phyloP scores from a whole-genome alignment of 30 jellyfish, hydroid and myxozoan genomes.

The Cassiopea andromeda region DNA sequence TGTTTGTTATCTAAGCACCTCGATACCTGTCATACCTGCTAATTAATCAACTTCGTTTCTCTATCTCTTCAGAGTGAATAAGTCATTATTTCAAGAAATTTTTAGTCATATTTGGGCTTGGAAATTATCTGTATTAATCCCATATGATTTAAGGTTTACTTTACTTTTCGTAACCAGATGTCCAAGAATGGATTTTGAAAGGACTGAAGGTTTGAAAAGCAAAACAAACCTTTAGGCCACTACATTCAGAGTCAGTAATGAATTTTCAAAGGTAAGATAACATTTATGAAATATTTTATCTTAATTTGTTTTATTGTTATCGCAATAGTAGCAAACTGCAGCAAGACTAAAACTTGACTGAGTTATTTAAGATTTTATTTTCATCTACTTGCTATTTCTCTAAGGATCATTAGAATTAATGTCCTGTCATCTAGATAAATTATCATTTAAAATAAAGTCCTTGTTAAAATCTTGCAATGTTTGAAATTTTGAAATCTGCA shows the following conservation, averaged over 20 bases:
- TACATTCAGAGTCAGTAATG: background rate
- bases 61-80: background rate
- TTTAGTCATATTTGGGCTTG: background rate
- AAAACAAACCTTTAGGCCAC: background rate
- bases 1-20: constrained; percentile 34
- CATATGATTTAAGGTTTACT: background rate
- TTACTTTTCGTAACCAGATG: background rate
- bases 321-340: no score
- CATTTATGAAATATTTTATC: background rate
- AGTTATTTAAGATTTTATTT: no score
- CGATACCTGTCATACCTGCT: constrained; percentile 52
- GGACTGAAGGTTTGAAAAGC: background rate
- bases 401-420: no score
- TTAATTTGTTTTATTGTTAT: no score
- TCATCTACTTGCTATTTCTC: no score
- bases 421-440: no score
- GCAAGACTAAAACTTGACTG: no score
- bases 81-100: background rate
- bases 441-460: no score
- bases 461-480: no score
- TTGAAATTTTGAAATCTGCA: no score
- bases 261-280: background rate
- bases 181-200: background rate
- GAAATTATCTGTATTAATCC: background rate
- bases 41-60: background rate